Evolutionary conservation across 2,888 invertebrate species (phyloP), one percentile per base, ranked within the genome.

Genomic region (Petrophora chlorosata): DNA sequence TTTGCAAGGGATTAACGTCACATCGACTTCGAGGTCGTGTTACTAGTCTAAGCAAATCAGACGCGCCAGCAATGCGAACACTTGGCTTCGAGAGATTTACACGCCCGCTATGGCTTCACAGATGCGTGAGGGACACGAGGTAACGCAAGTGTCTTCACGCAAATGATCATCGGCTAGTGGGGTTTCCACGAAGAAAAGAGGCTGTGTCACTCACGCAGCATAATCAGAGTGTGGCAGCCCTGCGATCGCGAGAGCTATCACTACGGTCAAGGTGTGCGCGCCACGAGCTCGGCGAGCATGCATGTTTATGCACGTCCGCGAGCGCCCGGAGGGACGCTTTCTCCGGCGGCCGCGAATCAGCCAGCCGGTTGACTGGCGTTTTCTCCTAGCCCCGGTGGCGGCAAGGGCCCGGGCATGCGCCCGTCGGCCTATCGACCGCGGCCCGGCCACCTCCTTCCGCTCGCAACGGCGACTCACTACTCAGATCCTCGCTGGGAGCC

Each of bases 281-380:
- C 76, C 79, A 73, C 79, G 85, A 66, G 75, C 76, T 76, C 88
- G 85, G 73, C 69, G 67, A 79, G 79, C 70, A 68, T 74, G 72
- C 82, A 83, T 85, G 77, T 71, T 79, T 70, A 36, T 61, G 67
- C 67, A 72, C 73, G 71, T 64, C 71, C 72, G 73, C 76, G 63
- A 59, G 73, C 74, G 73, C 59, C 74, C 70, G 63, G 51, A 60
- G 73, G 76, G 77, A 72, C 76, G 80, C 75, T 67, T 65, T 73
- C 79, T 79, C 78, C 82, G 84, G 81, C 87, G 77, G 79, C 77
- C 81, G 82, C 83, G 83, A 76, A 60, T 65, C 70, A 71, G 75
- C 71, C 84, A 69, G 77, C 76, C 83, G 85, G 83, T 78, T 74
- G 75, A 86, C 85, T 82, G 78, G 63, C 76, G 46, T 66, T 61